phyloP scores from a whole-genome alignment of 2,113 vertebrate species.

The Psettodes erumei region DNA sequence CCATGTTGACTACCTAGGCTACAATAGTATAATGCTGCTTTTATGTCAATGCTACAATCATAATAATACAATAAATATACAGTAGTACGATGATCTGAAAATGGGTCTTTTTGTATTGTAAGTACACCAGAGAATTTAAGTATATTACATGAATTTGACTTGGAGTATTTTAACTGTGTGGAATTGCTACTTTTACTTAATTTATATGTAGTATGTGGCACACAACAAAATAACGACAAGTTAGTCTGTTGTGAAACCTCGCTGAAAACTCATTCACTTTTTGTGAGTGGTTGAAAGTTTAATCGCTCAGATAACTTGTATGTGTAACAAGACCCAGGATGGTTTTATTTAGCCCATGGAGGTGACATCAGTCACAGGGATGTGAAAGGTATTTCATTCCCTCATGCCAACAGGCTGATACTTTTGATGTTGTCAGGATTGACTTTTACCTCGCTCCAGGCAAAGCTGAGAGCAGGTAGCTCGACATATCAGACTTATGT shows the following conservation, averaged over 20 bases:
- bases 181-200: not conserved
- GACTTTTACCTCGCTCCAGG: slow-evolving; percentile 39
- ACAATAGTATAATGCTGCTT: not conserved
- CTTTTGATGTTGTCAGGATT: slow-evolving; percentile 50
- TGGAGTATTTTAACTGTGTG: not conserved
- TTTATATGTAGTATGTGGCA: not conserved
- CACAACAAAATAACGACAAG: not conserved
- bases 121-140: not conserved
- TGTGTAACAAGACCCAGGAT: slow-evolving; percentile 64
- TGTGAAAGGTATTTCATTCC: slow-evolving; percentile 71
- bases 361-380: slow-evolving; percentile 75
- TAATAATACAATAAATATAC: not conserved
- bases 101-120: not conserved
- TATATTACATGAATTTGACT: not conserved
- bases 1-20: not conserved
- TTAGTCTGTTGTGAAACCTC: not conserved
- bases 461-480: slow-evolving; percentile 47
- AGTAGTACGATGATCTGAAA: not conserved
- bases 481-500: slow-evolving; percentile 33
- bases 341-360: slow-evolving; percentile 66
- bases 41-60: not conserved
- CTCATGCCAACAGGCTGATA: slow-evolving; percentile 57
- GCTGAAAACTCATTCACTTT: slow-evolving; percentile 7
- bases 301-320: slow-evolving; percentile 60
- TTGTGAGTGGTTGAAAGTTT: slow-evolving; percentile 34